Evolutionary conservation across 2,888 invertebrate species (phyloP).

Genomic region (Metopia argyrocephala): DNA sequence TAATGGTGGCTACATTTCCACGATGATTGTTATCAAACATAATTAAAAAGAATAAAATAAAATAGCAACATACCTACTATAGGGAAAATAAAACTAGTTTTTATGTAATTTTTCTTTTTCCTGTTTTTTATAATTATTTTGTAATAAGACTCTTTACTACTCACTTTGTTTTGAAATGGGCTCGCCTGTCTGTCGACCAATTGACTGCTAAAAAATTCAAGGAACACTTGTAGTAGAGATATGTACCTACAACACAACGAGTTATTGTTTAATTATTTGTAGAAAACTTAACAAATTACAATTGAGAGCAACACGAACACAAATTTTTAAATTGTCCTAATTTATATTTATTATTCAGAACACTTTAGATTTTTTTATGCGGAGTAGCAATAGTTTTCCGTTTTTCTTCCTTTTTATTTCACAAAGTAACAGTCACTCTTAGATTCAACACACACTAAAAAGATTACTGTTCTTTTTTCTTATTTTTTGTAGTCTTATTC

Average conservation of each 20-base stretch:
- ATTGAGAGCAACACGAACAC: not conserved
- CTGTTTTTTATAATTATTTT: constrained; percentile 17
- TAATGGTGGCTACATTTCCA: constrained; percentile 50
- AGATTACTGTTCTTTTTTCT: constrained; percentile 1
- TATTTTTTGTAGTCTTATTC: constrained; percentile 10
- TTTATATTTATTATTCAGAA: not conserved
- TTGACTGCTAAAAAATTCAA: not conserved
- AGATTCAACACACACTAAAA: constrained; percentile 24
- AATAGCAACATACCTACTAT: constrained; percentile 8
- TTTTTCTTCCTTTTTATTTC: constrained; percentile 34
- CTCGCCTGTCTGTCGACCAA: not conserved
- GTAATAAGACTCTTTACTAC: constrained; percentile 19
- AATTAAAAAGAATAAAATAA: constrained; percentile 13
- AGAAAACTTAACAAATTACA: constrained; percentile 1
- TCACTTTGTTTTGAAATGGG: constrained; percentile 15
- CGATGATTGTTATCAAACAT: constrained; percentile 39
- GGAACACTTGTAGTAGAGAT: not conserved
- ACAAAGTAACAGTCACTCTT: constrained; percentile 32
- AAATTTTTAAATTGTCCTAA: not conserved
- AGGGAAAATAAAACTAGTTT: constrained; percentile 33
- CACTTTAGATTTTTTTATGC: not conserved
- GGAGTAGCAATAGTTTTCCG: constrained; percentile 4
- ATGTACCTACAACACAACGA: constrained; percentile 1
- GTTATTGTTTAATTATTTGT: not conserved
- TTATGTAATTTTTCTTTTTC: constrained; percentile 51